These are phyloP conservation scores for Pangasianodon gigas DNA, from an alignment of 2,113 vertebrate genomes.

Conservation along the genomic window DNA sequence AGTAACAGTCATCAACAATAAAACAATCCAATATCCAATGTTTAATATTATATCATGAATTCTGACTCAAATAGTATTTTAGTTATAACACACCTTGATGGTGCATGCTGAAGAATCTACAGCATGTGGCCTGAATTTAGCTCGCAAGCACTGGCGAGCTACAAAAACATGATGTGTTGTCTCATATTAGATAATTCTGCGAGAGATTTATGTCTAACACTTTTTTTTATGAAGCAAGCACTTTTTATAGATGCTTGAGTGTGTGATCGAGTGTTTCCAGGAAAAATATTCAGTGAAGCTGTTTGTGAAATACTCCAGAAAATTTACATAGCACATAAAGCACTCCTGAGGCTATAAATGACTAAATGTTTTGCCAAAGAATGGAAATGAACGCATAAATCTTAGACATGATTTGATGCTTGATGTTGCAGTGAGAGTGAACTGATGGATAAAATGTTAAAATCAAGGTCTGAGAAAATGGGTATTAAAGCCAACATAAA, in stretches of 20 bases:
- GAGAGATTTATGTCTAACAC: neutral
- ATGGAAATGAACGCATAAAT: constrained; percentile 39
- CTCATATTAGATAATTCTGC: constrained; percentile 24
- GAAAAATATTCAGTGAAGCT: constrained; percentile 11
- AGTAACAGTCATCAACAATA: neutral
- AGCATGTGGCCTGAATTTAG: constrained; percentile 25
- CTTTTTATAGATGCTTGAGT: constrained; percentile 3
- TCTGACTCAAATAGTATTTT: neutral
- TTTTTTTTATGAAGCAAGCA: neutral
- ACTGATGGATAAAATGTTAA: neutral
- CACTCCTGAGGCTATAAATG: constrained; percentile 19
- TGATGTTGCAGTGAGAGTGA: neutral
- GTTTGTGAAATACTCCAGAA: constrained; percentile 36
- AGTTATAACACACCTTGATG: no score
- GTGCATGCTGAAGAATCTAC: neutral
- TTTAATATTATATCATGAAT: neutral
- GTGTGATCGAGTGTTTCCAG: constrained; percentile 28
- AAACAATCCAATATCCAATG: neutral
- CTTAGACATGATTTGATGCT: neutral
- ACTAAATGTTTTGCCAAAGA: constrained; percentile 40
- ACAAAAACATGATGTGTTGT: constrained; percentile 17
- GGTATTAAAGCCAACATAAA: neutral
- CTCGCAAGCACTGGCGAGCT: neutral
- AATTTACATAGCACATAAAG: constrained; percentile 33
- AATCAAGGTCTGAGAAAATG: neutral